Base-by-base conservation (phyloP, 2,888 invertebrate genomes). In the Nasonovia ribisnigri region DNA sequence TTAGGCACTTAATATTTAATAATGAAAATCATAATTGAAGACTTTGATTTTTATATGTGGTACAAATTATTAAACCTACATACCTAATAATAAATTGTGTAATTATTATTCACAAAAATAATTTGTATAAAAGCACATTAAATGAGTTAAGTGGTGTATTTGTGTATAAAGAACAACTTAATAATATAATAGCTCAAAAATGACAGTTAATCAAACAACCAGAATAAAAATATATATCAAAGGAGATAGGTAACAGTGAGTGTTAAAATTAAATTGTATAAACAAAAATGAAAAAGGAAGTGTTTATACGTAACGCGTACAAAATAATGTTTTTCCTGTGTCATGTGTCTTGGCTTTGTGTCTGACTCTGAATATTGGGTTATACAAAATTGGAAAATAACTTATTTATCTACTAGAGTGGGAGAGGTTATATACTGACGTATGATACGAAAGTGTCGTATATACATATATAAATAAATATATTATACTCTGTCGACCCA, bases 301-400 rank as follows among this genome's bases (percentile, higher is more conserved):
- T 57, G 26, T 42, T 36, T 54, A 20, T 48, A n/a, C 24, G 20
- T n/a, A 90, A 91, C 29, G 42, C 29, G 4, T 91, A 84, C 46
- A 67, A 3, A 42, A 54, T 16, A 84, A 8, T 90, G 11, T 91
- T 43, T 42, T 43, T 42, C 29, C 13, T 51, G 48, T 77, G 77
- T 42, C 84, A 29, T 51, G 84, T 91, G n/a, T 84, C 42, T 91
- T 43, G 20, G 84, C 42, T 51, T 51, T 42, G 46, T 51, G 16
- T 90, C 24, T n/a, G 51, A 84, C 84, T 43, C 6, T 3, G 51
- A 91, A 29, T 91, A 91, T 91, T 84, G 8, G 54, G 20, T 54
- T 84, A 43, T 84, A 91, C 43, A 84, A 91, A 84, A 84, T 84
- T 91, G 54, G 13, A 91, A 84, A 51, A 91, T 91, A 91, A 54